Evolutionary conservation across 1,140 invertebrate species (phyloP), one percentile per base, ranked within the genome.

Genomic region (Bombus huntii): DNA sequence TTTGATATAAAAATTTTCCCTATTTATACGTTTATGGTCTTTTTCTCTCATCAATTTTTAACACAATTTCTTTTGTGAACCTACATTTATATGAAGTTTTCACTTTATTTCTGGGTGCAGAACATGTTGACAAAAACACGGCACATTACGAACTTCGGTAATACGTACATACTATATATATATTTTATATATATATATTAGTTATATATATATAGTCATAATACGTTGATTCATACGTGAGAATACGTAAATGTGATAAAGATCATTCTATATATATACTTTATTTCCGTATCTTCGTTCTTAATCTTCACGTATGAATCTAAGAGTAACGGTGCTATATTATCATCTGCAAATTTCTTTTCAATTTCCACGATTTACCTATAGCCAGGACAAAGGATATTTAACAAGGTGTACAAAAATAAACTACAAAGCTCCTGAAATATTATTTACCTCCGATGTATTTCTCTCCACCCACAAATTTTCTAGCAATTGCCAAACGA

Each of bases 361-460:
- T 18, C 18, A 82, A 72, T 59, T n/a, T 59, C 57, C 72, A 79
- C n/a, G 25, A 34, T 39, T 79, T n/a, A 37, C 59, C 18, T 72
- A 73, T 25, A 31, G 25, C 31, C 57, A 73, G 57, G 31, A 3
- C 53, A 81, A 13, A 37, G 31, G 82, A 78, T 31, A 68, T 79
- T 88, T 75, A 83, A 53, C 57, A 65, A 79, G 71, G 70, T 2
- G 18, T 9, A 66, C 9, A 82, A 88, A 73, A 76, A 77, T 85
- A 53, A 85, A 85, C 57, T 47, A n/a, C 22, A 82, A 88, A 75
- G 73, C 83, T 82, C 74, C 66, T 18, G 31, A 44, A 62, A 62
- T 22, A 13, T 42, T 66, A 31, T 31, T 88, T 88, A 88, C 81
- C 81, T 85, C 68, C 62, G 76, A 80, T 83, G 68, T 62, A 68